Percentiles rank a stretch among this genome's conserved stretches.
Conservation (phyloP, 2,888 invertebrate species). For the Phyllotreta cruciferae region DNA sequence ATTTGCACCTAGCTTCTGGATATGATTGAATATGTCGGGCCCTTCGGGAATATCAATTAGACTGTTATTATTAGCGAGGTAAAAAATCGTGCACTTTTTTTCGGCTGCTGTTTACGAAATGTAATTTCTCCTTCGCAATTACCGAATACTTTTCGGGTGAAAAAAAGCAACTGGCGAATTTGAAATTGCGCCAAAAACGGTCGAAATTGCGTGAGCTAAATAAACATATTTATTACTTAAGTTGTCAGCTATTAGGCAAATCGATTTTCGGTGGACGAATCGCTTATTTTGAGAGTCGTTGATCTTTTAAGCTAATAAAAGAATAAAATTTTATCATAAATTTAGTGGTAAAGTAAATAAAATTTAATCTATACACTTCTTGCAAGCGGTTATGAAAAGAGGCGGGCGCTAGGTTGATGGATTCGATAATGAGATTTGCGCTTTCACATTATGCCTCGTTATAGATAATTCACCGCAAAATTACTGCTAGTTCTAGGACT, state of each 20-base stretch:
- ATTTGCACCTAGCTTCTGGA: too few species aligned
- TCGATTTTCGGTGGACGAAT: constrained; percentile 1
- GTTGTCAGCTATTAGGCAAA: constrained; percentile 11
- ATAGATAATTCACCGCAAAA: constrained; percentile 53
- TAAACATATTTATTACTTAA: constrained; percentile 3
- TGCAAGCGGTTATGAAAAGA: background rate
- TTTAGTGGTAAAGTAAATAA: background rate
- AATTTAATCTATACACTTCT: constrained; percentile 3
- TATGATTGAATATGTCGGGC: too few species aligned
- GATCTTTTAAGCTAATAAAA: too few species aligned
- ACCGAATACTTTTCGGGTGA: constrained; percentile 6
- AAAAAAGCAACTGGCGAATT: constrained; percentile 5
- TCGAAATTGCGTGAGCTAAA: background rate
- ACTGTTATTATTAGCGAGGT: too few species aligned
- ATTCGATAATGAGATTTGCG: constrained; percentile 46
- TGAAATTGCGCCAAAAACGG: background rate
- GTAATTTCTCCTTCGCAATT: constrained; percentile 18
- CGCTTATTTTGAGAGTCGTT: constrained; percentile 1
- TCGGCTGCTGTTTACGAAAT: constrained; percentile 9
- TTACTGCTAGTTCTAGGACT: constrained; percentile 50
- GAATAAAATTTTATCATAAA: too few species aligned
- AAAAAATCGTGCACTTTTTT: constrained; percentile 20
- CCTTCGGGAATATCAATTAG: too few species aligned
- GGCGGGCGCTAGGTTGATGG: constrained; percentile 24
- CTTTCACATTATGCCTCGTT: constrained; percentile 52